Conservation (phyloP, 1,140 invertebrate genomes). For the Aricia agestis region DNA sequence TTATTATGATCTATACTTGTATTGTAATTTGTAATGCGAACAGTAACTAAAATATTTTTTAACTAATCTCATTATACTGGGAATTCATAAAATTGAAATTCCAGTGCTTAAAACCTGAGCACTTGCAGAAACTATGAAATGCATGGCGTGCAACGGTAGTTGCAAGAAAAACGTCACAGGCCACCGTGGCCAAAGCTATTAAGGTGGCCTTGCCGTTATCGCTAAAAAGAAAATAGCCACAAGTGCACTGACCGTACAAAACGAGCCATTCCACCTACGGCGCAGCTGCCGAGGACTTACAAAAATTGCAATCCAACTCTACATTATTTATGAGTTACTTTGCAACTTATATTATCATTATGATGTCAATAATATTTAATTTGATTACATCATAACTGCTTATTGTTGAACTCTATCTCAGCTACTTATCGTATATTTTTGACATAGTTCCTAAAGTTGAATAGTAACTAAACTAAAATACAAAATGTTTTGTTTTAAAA, state of each 20-base stretch:
- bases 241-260: slow-evolving; percentile 51
- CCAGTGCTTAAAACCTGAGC: slow-evolving; percentile 1
- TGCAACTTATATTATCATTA: neutral
- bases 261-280: slow-evolving; percentile 34
- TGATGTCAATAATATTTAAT: neutral
- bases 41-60: no score
- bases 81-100: neutral
- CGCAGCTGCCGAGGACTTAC: slow-evolving; percentile 32
- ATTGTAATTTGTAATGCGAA: no score
- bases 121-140: slow-evolving; percentile 17
- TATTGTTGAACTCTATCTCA: no score
- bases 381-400: neutral
- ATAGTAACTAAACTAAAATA: no score
- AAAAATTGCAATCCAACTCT: slow-evolving; percentile 14
- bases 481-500: no score
- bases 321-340: slow-evolving; percentile 18
- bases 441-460: neutral
- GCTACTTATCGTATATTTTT: no score
- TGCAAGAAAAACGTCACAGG: slow-evolving; percentile 47
- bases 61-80: no score
- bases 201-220: slow-evolving; percentile 62
- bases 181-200: slow-evolving; percentile 61
- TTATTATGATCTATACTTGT: no score
- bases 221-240: slow-evolving; percentile 57
- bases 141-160: slow-evolving; percentile 33